phyloP scores from a whole-genome alignment of 1,140 invertebrate genomes.

The Drosophila ohnishii region DNA sequence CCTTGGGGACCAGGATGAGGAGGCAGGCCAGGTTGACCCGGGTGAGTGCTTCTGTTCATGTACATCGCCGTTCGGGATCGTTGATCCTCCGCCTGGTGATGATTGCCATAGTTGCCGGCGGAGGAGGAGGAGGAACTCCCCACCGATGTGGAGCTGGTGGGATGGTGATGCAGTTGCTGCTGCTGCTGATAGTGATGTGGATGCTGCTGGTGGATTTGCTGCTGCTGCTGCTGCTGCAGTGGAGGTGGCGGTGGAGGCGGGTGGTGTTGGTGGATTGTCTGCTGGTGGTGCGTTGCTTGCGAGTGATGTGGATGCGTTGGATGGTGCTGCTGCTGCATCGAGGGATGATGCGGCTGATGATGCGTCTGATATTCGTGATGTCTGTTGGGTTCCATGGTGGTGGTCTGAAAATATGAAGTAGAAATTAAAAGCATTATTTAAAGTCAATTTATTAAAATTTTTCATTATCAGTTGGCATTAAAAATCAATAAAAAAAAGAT shows the following conservation, averaged over 20 bases:
- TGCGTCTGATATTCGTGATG: slow-evolving; percentile 78
- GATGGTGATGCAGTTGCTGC: slow-evolving; percentile 46
- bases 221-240: slow-evolving; percentile 28
- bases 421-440: background rate
- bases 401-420: slow-evolving; percentile 35
- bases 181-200: slow-evolving; percentile 37
- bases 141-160: slow-evolving; percentile 20
- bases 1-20: slow-evolving; percentile 9
- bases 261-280: slow-evolving; percentile 53
- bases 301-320: slow-evolving; percentile 47
- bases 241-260: slow-evolving; percentile 26
- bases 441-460: background rate
- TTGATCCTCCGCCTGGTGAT: slow-evolving; percentile 37
- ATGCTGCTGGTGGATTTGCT: slow-evolving; percentile 42
- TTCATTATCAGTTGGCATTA: background rate
- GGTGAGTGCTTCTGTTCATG: slow-evolving; percentile 23
- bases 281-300: slow-evolving; percentile 34
- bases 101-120: slow-evolving; percentile 33
- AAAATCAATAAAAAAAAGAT: background rate
- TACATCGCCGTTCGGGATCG: slow-evolving; percentile 50
- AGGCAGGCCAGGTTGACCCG: slow-evolving; percentile 31
- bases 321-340: slow-evolving; percentile 49
- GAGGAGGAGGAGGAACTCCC: slow-evolving; percentile 30
- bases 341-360: slow-evolving; percentile 61
- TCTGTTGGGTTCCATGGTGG: slow-evolving; percentile 74